Evolutionary conservation across 2,113 vertebrate genomes (phyloP).

Genomic region (Coturnix japonica): DNA sequence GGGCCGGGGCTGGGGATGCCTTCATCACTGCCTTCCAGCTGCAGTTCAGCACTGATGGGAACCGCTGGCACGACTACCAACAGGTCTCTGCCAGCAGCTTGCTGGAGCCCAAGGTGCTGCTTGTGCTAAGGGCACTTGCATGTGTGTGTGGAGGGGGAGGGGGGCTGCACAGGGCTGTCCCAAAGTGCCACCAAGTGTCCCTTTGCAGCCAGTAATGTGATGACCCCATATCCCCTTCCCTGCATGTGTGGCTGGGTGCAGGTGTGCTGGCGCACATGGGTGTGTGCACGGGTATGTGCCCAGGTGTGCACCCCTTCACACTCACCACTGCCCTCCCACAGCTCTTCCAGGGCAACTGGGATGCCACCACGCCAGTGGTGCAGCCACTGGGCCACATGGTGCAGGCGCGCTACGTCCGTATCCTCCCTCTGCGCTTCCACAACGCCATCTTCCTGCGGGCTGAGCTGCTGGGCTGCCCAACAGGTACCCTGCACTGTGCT

Average conservation of each 20-base stretch:
- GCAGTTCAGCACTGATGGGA: conserved; percentile 82
- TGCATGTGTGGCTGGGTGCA: background rate
- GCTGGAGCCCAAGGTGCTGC: conserved; percentile 76
- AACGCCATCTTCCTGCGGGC: conserved; percentile 76
- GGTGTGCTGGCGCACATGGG: too few species aligned
- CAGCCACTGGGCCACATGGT: conserved; percentile 79
- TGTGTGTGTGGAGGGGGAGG: too few species aligned
- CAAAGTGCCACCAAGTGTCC: background rate
- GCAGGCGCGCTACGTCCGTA: conserved; percentile 78
- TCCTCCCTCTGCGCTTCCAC: conserved; percentile 81
- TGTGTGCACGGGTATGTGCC: fast-evolving
- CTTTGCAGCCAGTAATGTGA: background rate
- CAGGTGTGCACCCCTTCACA: too few species aligned
- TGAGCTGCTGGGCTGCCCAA: conserved; percentile 88
- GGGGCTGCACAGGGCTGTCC: background rate
- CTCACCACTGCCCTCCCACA: background rate
- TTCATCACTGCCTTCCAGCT: conserved; percentile 83
- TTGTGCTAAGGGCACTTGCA: too few species aligned
- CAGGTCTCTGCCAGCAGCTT: conserved; percentile 65
- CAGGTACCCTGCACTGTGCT: conserved; percentile 54
- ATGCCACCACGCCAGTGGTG: conserved; percentile 62
- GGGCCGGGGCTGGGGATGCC: conserved; percentile 71
- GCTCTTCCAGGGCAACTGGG: conserved; percentile 78
- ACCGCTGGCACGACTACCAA: conserved; percentile 79
- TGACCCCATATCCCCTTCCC: background rate